A percentile compares a stretch with the other conserved stretches of the same genome.
Conservation (phyloP, 2,797 vertebrate species). For the Poeciliopsis gracilis region DNA sequence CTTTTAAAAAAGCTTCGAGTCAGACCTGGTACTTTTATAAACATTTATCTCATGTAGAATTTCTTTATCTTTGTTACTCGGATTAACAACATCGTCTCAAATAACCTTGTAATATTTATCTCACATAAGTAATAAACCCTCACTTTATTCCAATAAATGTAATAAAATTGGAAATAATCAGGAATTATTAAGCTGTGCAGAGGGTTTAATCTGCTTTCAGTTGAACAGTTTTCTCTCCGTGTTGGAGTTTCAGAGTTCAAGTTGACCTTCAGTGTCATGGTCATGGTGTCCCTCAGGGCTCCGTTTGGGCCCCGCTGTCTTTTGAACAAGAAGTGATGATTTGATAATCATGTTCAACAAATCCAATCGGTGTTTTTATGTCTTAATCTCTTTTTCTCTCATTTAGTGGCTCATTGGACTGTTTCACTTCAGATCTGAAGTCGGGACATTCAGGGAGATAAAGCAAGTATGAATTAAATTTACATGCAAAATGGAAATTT, state of each 20-base stretch:
- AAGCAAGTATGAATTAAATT: background rate
- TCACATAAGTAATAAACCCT: background rate
- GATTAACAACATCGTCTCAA: background rate
- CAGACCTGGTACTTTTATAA: background rate
- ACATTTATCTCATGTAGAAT: background rate
- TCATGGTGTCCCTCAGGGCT: background rate
- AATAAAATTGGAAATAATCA: background rate
- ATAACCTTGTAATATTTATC: background rate
- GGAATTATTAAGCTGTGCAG: background rate
- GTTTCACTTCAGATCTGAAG: background rate
- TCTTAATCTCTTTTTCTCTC: background rate
- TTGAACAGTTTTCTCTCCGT: background rate
- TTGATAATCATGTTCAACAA: background rate
- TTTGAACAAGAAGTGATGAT: background rate
- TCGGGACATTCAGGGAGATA: background rate
- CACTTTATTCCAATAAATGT: background rate
- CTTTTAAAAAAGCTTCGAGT: background rate
- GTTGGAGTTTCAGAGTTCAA: background rate
- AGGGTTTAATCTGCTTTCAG: background rate
- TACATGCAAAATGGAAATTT: background rate
- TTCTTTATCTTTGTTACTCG: background rate
- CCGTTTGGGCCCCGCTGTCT: background rate
- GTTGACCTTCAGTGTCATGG: background rate
- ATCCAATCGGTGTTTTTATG: background rate
- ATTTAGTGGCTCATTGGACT: background rate